Evolutionary conservation across 2,113 vertebrate species (phyloP).

Genomic region (Ceyx margarethae): DNA sequence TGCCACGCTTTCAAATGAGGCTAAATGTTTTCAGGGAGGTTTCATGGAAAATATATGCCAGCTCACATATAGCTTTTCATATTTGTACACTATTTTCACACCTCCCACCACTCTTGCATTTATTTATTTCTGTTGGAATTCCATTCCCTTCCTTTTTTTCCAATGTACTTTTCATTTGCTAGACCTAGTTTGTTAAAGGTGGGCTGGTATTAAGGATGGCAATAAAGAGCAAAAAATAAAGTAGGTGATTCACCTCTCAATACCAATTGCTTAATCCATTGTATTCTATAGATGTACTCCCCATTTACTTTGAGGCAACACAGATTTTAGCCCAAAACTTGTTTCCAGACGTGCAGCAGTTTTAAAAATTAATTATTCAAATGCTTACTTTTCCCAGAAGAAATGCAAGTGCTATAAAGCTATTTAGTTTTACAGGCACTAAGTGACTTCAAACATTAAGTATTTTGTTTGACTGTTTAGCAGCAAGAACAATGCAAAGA

Average conservation of each 20-base stretch:
- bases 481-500: not conserved
- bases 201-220: not conserved
- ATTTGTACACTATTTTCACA: not conserved
- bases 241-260: not conserved
- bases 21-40: not conserved
- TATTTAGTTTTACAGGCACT: constrained; percentile 23
- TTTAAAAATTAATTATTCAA: constrained; percentile 31
- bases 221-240: not conserved
- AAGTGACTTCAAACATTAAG: constrained; percentile 25
- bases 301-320: not conserved
- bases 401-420: not conserved
- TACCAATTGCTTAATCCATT: not conserved
- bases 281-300: not conserved
- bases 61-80: not conserved
- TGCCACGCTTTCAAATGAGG: not conserved
- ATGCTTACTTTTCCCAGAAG: constrained; percentile 17
- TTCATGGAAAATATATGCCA: not conserved
- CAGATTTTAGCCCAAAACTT: not conserved
- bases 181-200: not conserved
- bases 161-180: constrained; percentile 9
- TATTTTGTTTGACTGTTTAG: not conserved
- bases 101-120: not conserved
- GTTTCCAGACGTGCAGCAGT: constrained; percentile 32
- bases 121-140: constrained; percentile 38
- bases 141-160: constrained; percentile 16